A percentile compares a stretch with the other conserved stretches of the same genome.
phyloP scores from a whole-genome alignment of 2,888 invertebrate genomes.

The Chrysolina americana region DNA sequence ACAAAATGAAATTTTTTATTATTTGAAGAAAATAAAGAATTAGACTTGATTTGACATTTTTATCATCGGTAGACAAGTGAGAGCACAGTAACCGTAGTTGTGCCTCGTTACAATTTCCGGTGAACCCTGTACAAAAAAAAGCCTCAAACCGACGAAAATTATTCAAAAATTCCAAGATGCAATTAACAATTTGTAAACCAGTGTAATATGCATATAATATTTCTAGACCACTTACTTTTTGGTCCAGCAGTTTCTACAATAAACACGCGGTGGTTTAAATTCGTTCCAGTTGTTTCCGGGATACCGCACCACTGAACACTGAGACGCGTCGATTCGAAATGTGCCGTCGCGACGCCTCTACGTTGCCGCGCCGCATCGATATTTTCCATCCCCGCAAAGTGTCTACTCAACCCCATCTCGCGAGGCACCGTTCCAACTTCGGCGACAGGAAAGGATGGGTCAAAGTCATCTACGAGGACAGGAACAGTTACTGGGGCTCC shows the following conservation, averaged over 20 bases:
- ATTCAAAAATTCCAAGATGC: no score
- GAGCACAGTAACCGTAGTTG: no score
- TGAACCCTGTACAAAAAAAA: no score
- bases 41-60: no score
- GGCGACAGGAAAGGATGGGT: not conserved
- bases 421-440: conserved; percentile 26
- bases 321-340: conserved; percentile 43
- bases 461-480: no score
- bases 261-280: conserved; percentile 10
- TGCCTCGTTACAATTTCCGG: no score
- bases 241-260: not conserved
- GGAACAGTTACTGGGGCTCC: not conserved
- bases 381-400: conserved; percentile 37
- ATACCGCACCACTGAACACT: conserved; percentile 36
- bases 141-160: no score
- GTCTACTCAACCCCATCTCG: conserved; percentile 42
- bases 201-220: not conserved
- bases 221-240: not conserved
- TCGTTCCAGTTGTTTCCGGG: not conserved
- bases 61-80: no score
- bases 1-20: no score
- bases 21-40: no score
- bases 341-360: conserved; percentile 47
- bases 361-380: conserved; percentile 47
- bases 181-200: no score